These are phyloP conservation scores for Drosophila stalkeri DNA, from an alignment of 2,888 invertebrate species.

Conservation along the genomic window DNA sequence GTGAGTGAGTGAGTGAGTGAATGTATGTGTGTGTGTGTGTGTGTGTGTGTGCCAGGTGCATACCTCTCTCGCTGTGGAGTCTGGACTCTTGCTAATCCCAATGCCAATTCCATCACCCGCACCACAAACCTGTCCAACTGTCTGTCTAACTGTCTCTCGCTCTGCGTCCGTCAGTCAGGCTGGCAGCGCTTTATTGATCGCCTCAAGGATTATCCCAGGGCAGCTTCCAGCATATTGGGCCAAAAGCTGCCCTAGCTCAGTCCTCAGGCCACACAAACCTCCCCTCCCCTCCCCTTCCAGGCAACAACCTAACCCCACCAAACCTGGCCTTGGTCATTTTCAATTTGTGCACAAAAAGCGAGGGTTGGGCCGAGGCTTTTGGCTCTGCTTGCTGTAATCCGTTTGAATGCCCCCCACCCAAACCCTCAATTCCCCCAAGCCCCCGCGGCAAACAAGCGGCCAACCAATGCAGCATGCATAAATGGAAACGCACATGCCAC, in stretches of 20 bases:
- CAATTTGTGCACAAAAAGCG: constrained; percentile 62
- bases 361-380: constrained; percentile 30
- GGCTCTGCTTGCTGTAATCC: constrained; percentile 69
- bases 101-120: constrained; percentile 66
- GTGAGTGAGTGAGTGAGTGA: constrained; percentile 19
- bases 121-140: constrained; percentile 19
- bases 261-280: neutral
- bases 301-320: neutral
- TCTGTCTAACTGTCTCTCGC: constrained; percentile 17
- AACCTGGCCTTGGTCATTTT: constrained; percentile 66
- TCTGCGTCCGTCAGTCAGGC: constrained; percentile 22
- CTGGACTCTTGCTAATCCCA: constrained; percentile 75
- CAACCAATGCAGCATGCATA: constrained; percentile 66
- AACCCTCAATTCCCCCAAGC: neutral
- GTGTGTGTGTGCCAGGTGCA: constrained; percentile 62
- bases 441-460: neutral
- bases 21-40: constrained; percentile 28
- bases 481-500: constrained; percentile 53
- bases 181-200: constrained; percentile 74
- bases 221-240: constrained; percentile 69
- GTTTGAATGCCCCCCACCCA: constrained; percentile 61
- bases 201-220: constrained; percentile 72
- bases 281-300: accelerated
- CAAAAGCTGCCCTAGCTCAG: constrained; percentile 20
- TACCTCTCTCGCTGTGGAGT: constrained; percentile 47